Evolutionary conservation across 2,113 vertebrate genomes (phyloP), one percentile per base, ranked within the genome.

Genomic region (Maccullochella peelii): DNA sequence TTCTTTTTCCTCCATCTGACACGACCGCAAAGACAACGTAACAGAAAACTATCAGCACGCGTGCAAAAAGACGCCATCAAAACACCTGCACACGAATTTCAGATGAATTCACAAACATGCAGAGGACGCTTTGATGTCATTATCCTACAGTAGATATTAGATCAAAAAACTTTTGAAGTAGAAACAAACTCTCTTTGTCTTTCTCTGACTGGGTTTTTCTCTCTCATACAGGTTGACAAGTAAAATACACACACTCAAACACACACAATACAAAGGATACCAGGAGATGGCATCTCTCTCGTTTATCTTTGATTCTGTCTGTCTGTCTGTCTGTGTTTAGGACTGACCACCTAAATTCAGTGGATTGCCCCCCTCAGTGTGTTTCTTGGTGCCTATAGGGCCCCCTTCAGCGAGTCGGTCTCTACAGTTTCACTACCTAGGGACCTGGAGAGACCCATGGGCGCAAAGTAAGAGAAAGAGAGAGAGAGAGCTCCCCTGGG

Each of bases 321-420:
- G 83, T 85, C 38, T 47, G 44, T 47, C 82, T 55, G 57, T 88
- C 63, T 79, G 49, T 42, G 42, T 49, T 58, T 59, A 27, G 25
- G 59, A 68, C 47, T 7, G 54, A 84, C 54, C 85, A 77, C 91
- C 80, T 84, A 75, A 87, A 88, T 75, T 86, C 81, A 75, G 66
- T 16, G 2, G 59, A 71, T 18, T 1, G 27, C 42, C 63, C 79
- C 75, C 76, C 76, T 58, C 50, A 8, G 57, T 80, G 70, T 70
- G 82, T 62, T 66, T 88, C 81, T 73, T 82, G 86, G 82, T 83
- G 91, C 91, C 92, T 86, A 85, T 85, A 85, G 86, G 91, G 88
- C 80, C 89, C 89, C 91, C 88, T 62, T 66, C 82, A 93, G 93
- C 88, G 86, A 89, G 69, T 42, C 33, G 16, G 77, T 61, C 88